These are phyloP conservation scores for Oedothorax gibbosus DNA, from an alignment of 1,140 invertebrate genomes.

Conservation along the genomic window DNA sequence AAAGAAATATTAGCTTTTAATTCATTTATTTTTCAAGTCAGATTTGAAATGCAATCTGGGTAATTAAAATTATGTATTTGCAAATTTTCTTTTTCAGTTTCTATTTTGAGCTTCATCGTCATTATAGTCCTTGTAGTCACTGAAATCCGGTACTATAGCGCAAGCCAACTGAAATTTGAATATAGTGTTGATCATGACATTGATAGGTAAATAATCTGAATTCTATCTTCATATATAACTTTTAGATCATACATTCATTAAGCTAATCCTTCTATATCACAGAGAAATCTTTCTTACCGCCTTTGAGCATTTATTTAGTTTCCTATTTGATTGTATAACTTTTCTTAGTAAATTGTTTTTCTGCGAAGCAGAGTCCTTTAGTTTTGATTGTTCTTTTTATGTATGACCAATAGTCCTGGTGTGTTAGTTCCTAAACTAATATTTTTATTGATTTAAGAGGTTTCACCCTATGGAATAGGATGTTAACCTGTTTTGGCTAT, in stretches of 20 bases:
- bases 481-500: too few species aligned
- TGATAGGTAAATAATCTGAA: conserved; percentile 70
- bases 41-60: background rate
- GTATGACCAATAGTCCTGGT: too few species aligned
- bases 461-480: too few species aligned
- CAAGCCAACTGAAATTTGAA: conserved; percentile 85
- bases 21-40: background rate
- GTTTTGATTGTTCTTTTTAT: too few species aligned
- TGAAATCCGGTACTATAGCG: conserved; percentile 86
- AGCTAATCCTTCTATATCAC: too few species aligned
- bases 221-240: too few species aligned
- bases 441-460: too few species aligned
- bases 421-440: too few species aligned
- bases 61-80: background rate
- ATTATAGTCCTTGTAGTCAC: conserved; percentile 84
- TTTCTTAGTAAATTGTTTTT: conserved; percentile 19
- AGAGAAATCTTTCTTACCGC: too few species aligned
- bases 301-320: background rate
- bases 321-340: conserved; percentile 12
- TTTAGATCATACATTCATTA: too few species aligned
- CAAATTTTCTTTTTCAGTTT: conserved; percentile 75
- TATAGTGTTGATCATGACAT: conserved; percentile 91
- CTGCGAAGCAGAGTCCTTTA: conserved; percentile 1
- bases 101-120: conserved; percentile 81
- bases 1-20: background rate